Evolutionary conservation across 2,113 vertebrate genomes (phyloP).

Genomic region (Andinoacara biseriatus): DNA sequence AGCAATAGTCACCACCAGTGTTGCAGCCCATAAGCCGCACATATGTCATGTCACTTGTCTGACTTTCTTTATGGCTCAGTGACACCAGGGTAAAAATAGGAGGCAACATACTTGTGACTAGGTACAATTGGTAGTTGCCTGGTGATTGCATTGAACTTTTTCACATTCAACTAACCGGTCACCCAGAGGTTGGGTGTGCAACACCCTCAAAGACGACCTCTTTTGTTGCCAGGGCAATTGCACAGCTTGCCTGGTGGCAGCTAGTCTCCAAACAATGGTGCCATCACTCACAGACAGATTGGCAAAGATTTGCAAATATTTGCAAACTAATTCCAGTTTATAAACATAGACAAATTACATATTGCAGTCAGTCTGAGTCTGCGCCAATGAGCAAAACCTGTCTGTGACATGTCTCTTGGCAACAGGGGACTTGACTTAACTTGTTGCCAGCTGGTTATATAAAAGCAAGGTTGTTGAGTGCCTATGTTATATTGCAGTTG

Average conservation of each 20-base stretch:
- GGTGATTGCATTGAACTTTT: background rate
- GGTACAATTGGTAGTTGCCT: background rate
- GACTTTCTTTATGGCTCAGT: background rate
- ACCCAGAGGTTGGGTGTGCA: background rate
- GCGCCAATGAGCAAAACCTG: too few relatives aligned
- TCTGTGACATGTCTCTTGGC: background rate
- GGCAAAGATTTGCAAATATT: too few relatives aligned
- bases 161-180: background rate
- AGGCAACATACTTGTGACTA: background rate
- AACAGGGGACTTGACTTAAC: background rate
- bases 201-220: background rate
- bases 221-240: background rate
- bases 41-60: background rate
- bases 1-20: background rate
- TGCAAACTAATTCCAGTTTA: too few relatives aligned
- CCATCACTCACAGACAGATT: too few relatives aligned
- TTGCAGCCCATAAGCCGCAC: background rate
- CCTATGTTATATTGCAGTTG: background rate
- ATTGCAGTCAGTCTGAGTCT: too few relatives aligned
- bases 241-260: too few relatives aligned
- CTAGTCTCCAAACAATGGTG: too few relatives aligned
- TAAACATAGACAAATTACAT: too few relatives aligned
- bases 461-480: background rate
- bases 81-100: background rate
- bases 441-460: background rate